Evolutionary conservation across 2,888 invertebrate species (phyloP).

Genomic region (Pollenia griseotomentosa): DNA sequence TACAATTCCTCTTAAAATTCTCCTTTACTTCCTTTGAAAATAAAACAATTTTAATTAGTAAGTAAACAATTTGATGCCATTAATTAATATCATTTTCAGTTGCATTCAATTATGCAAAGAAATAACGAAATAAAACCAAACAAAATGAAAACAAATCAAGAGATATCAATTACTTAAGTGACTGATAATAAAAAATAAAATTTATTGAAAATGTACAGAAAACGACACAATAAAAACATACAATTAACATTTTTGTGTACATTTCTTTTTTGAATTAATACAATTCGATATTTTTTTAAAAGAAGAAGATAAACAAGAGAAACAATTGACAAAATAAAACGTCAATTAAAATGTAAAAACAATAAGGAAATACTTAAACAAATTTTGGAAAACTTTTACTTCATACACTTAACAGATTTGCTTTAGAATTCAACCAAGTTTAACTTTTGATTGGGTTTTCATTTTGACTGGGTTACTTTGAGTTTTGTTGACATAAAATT

Average conservation of each 20-base stretch:
- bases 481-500: too few species aligned
- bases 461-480: too few species aligned
- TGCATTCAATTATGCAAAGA: slow-evolving; percentile 9
- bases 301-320: background rate
- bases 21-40: too few species aligned
- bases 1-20: too few species aligned
- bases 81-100: background rate
- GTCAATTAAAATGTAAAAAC: background rate
- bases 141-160: slow-evolving; percentile 9
- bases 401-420: background rate
- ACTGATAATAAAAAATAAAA: slow-evolving; percentile 36
- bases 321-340: background rate
- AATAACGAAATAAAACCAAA: background rate
- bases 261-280: slow-evolving; percentile 14
- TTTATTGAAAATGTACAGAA: slow-evolving; percentile 33
- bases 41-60: background rate
- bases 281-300: background rate
- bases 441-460: too few species aligned
- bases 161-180: background rate
- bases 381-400: too few species aligned
- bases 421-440: too few species aligned
- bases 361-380: background rate
- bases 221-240: slow-evolving; percentile 3
- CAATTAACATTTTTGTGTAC: slow-evolving; percentile 20
- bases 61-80: background rate